Conservation (phyloP, 2,113 vertebrate genomes). For the Hyaena hyaena region DNA sequence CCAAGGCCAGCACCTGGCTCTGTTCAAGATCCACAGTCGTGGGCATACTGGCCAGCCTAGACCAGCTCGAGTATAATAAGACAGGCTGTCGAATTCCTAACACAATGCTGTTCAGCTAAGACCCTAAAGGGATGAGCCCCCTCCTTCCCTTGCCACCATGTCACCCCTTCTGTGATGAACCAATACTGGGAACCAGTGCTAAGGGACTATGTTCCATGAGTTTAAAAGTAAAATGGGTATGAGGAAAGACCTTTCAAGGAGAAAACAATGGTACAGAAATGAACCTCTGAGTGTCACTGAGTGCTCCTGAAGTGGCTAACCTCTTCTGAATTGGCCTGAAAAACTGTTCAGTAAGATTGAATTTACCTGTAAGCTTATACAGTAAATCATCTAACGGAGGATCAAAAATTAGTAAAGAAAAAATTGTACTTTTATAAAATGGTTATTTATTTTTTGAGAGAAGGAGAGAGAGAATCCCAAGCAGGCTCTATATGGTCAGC, state of each 20-base stretch:
- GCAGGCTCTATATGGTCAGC: too few species aligned
- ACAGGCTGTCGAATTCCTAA: background rate
- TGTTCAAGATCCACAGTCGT: background rate
- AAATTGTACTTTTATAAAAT: background rate
- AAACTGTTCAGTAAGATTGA: background rate
- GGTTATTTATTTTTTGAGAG: too few species aligned
- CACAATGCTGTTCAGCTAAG: background rate
- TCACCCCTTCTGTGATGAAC: background rate
- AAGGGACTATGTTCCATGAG: background rate
- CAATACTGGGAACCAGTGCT: background rate
- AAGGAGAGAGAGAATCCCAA: too few species aligned
- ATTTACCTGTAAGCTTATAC: background rate
- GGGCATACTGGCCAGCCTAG: background rate
- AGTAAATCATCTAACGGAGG: background rate
- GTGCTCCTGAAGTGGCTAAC: background rate
- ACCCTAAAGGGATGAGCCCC: background rate
- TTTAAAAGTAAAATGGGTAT: background rate
- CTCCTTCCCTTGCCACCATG: background rate
- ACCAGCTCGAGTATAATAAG: background rate
- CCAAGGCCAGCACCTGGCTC: background rate
- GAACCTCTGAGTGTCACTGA: background rate
- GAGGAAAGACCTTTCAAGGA: background rate
- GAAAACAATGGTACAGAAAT: background rate
- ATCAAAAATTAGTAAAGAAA: slow-evolving; percentile 10
- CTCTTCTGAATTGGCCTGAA: background rate